Base-by-base conservation (phyloP, 2,888 invertebrate species). In the Nymphalis urticae region DNA sequence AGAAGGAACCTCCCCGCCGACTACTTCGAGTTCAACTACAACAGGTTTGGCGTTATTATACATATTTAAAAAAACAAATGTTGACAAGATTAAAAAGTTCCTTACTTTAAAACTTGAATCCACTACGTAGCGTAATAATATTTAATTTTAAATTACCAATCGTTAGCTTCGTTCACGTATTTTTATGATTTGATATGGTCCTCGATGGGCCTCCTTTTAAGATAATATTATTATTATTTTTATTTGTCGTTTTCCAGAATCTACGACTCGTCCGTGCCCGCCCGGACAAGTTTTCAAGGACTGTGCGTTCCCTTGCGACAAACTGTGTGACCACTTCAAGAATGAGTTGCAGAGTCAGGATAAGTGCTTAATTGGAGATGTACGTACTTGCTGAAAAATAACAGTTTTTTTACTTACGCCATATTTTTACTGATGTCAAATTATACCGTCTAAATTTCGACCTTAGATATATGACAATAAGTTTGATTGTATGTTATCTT, bases 241-340 rank as follows among this genome's bases (percentile, higher is more conserved):
- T 13, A 42, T 10, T 42, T 3, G 36, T 36, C 27, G 5, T 21
- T 7, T 36, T 58, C 17, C 56, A 67, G 61, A 36, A 48, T n/a
- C 32, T 4, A 70, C 68, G 21, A 53, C 66, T n/a, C 53, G 59
- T 2, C 60, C 50, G 0, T 92, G 92, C 65, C 85, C 86, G 0
- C 82, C 86, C 0, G 95, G 94, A 0, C 89, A 94, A 69, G 85
- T 90, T n/a, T 95, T 94, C 93, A 90, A 93, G 0, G 89, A 94
- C 0, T 97, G 97, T 80, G 96, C 96, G 0, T 94, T 95, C 77
- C 93, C 94, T 13, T 97, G 97, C 81, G 94, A 95, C 72, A 93
- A 94, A 70, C 88, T 96, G 1, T 97, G 97, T 79, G 90, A 95
- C 64, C 94, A 94, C 80, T 97, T 95, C 82, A 90, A 90, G 51